Evolutionary conservation across 2,797 vertebrate species (phyloP).

Genomic region (Telmatherina bonti): DNA sequence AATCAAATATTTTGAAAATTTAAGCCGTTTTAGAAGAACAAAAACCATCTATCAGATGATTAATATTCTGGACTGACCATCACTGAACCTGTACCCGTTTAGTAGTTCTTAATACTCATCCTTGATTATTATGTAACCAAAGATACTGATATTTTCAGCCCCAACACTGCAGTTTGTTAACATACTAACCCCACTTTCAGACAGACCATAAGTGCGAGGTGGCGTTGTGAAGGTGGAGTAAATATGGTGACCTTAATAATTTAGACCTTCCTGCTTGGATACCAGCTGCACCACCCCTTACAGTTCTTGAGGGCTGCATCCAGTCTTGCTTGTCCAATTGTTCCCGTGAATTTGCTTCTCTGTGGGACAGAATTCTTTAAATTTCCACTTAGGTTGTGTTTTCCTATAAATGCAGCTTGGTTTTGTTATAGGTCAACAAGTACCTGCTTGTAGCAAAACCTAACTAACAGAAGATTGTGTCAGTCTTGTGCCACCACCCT

Average conservation of each 20-base stretch:
- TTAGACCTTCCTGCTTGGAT: slow-evolving; percentile 57
- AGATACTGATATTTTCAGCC: neutral
- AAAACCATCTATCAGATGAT: neutral
- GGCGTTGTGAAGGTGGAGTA: slow-evolving; percentile 42
- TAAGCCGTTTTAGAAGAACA: neutral
- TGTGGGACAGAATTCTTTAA: slow-evolving; percentile 5
- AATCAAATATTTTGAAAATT: neutral
- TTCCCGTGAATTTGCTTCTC: slow-evolving; percentile 24
- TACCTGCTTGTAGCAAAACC: slow-evolving; percentile 20
- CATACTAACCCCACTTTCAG: slow-evolving; percentile 2
- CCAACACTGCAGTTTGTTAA: neutral
- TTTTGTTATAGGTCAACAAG: slow-evolving; percentile 15
- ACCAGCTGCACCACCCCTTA: slow-evolving; percentile 57
- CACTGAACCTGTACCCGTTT: too few relatives aligned
- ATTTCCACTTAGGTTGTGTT: slow-evolving; percentile 27
- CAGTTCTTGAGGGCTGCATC: slow-evolving; percentile 45
- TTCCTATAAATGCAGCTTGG: slow-evolving; percentile 12
- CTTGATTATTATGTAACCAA: neutral
- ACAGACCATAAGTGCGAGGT: slow-evolving; percentile 30
- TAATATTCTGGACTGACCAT: neutral
- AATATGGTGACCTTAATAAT: slow-evolving; percentile 74
- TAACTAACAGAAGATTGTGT: slow-evolving; percentile 38
- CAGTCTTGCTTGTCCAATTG: slow-evolving; percentile 25
- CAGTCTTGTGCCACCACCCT: slow-evolving; percentile 46
- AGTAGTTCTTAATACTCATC: neutral